Evolutionary conservation across 1,140 invertebrate species (phyloP), one percentile per base, ranked within the genome.

Genomic region (Dreissena rostriformis): DNA sequence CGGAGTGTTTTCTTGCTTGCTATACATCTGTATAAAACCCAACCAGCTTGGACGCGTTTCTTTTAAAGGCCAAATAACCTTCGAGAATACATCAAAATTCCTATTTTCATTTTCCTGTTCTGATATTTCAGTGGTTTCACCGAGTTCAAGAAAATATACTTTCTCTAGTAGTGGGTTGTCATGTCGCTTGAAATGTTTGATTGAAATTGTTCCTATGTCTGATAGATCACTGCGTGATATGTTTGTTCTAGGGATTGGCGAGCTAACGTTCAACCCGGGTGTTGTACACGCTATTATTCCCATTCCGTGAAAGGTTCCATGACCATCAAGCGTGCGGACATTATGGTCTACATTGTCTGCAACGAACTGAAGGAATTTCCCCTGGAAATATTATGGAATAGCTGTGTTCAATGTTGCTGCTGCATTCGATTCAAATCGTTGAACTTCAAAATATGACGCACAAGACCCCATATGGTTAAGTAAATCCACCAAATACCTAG

Each of bases 221-320:
- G 24, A n/a, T 8, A 86, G 15, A 0, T 85, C 82, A 17, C 55
- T 49, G 17, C 51, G 15, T 4, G 26, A 15, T 5, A 84, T 39
- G 10, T 84, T 10, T 28, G 22, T 4, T 28, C 71, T 55, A 4
- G 71, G 75, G 10, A 75, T 65, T 17, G 17, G 66, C 49, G 19
- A 24, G 2, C 26, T n/a, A 24, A 19, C 19, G 6, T 53, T 68
- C 17, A n/a, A 55, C n/a, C 71, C 49, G 71, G 86, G 87, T 26
- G 88, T 89, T 11, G 76, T n/a, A 26, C 70, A 67, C n/a, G 82
- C 85, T 19, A 90, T 86, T 24, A 88, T 86, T 0, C 88, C 89
- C 89, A 90, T 90, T 12, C 87, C 86, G 76, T 90, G 87, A 61
- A 90, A 88, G 12, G 85, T 88, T 17, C 76, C 82, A 19, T 81